Base-by-base conservation (phyloP, 2,113 vertebrate genomes). In the Otocyon megalotis region DNA sequence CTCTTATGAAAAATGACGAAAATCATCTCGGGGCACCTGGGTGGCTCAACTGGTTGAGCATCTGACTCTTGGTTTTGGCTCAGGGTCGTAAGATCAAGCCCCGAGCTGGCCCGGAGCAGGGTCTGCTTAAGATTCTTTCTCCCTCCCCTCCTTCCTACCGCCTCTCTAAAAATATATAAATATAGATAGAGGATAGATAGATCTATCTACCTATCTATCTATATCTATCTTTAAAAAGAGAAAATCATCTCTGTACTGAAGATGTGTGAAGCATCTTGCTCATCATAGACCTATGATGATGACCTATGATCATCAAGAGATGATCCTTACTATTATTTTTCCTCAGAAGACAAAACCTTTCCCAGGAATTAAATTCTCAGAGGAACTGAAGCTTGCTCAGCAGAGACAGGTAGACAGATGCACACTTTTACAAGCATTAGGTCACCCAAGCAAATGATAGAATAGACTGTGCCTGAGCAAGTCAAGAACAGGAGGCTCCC, bases 371-470 rank as follows among this genome's bases (percentile, higher is more conserved):
- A 37, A 88, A 65, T 60, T 67, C 50, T 50, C 83, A 14, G 19
- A 30, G 35, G 15, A 88, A 30, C 63, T 35, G 53, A 81, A 32
- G 14, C 35, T 90, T 65, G 7, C 5, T 95, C 50, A 69, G 56
- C 58, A 10, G 37, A 81, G 30, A 69, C 17, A 69, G 71, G 32
- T 32, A 22, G 76, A 67, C n/a, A 74, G 19, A 83, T 62, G 32
- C 32, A 72, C 8, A 16, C 0, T 90, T 93, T 35, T 43, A 15
- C 7, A 58, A 30, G 5, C 69, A 96, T 76, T 93, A 8, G 8
- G 80, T 79, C 95, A 63, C 32, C 24, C 35, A 85, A 89, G 63
- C n/a, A 77, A 95, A 96, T 14, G 54, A 67, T 54, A 89, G 58
- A 19, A 71, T 76, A 32, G 56, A 22, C 50, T 17, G 9, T 74